Evolutionary conservation across 2,113 vertebrate species (phyloP).

Genomic region (Mirza zaza): DNA sequence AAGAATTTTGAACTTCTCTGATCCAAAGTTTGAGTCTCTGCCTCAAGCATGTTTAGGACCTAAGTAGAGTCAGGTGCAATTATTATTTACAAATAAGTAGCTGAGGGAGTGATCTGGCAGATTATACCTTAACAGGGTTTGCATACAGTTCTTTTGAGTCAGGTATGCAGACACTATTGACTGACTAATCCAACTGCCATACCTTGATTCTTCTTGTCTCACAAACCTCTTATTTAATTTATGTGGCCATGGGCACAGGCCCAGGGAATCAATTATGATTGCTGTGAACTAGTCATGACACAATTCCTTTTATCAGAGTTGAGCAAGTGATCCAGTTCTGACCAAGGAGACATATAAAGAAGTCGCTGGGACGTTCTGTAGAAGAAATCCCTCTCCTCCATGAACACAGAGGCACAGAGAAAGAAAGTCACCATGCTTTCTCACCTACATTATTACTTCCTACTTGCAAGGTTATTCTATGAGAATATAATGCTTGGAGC

Average conservation of each 20-base stretch:
- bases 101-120: neutral
- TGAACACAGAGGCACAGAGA: neutral
- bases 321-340: neutral
- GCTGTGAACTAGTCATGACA: neutral
- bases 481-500: neutral
- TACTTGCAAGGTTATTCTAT: neutral
- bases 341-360: neutral
- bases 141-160: neutral
- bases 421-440: neutral
- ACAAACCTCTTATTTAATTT: neutral
- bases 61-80: neutral
- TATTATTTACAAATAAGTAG: neutral
- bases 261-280: neutral
- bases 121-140: neutral
- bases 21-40: neutral
- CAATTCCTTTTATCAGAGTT: neutral
- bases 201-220: neutral
- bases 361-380: neutral
- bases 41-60: neutral
- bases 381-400: neutral
- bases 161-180: neutral
- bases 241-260: neutral
- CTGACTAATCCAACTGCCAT: neutral
- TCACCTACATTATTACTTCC: neutral
- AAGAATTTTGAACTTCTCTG: neutral